Evolutionary conservation across 2,888 invertebrate species (phyloP), one percentile per base, ranked within the genome.

Genomic region (Pheosia tremula): DNA sequence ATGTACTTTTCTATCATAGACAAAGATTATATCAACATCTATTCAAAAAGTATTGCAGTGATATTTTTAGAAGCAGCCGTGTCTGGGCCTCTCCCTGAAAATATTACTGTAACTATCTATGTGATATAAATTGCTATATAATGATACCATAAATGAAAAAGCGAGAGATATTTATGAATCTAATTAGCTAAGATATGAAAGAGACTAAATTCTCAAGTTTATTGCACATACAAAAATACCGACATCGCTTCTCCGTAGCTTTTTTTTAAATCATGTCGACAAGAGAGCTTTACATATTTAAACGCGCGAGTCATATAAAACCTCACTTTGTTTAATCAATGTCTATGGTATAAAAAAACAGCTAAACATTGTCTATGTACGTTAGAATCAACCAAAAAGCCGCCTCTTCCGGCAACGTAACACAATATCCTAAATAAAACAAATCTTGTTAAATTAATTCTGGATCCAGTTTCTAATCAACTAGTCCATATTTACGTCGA

Each of bases 171-270:
- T 83, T 84, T 75, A 86, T 83, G 83, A 86, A 85, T 88, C 91
- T 91, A 91, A 86, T 87, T 87, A 90, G 90, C 91, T 91, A 92
- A 90, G 91, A 91, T 91, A 91, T 91, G 91, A 90, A 87, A 82
- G 85, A 84, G 85, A 83, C 85, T 72, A 78, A 78, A 77, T 80
- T 87, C 81, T 84, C 88, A 89, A 86, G 85, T 83, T 88, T 92
- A 92, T 91, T 92, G 92, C 92, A 91, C 91, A 89, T 91, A 91
- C 78, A 89, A 91, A 91, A 91, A 90, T 89, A 89, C 85, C 85
- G 82, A 88, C 88, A 78, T 76, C 80, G 77, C 79, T 75, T 69
- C 73, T 66, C 71, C 67, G 65, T 62, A 71, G 5, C 5, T n/a
- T 54, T 11, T 74, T 72, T 68, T 63, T 63, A 62, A 67, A 70